Evolutionary conservation across 2,113 vertebrate genomes (phyloP), one percentile per base, ranked within the genome.

Genomic region (Mormyrus lacerda): DNA sequence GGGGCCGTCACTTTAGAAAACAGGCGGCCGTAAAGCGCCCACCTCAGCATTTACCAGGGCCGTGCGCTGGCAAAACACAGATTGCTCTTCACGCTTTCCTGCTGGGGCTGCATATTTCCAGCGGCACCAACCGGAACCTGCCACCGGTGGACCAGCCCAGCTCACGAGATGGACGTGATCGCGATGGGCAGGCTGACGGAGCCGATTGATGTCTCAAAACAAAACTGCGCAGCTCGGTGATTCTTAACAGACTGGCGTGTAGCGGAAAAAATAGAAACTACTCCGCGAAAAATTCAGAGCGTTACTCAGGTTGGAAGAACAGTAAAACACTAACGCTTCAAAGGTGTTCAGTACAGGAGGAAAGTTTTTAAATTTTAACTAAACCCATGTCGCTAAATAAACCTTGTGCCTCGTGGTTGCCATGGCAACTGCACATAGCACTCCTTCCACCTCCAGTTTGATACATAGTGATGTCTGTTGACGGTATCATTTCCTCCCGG

Each of bases 51-150:
- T 48, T 47, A 27, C 69, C 24, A 50, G 48, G 88, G 93, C 89
- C 35, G 91, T 89, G 89, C 91, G 89, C 88, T 85, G 91, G 90
- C 91, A 93, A 92, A 94, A 94, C 93, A 93, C 61, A 42, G 94
- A 94, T 91, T 92, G 91, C 91, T 91, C 92, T 92, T 94, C 94
- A 92, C 93, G 93, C 94, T 94, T 95, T 95, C 94, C 94, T 94
- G 94, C 94, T 93, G 91, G 90, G 91, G 88, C 94, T 93, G 94
- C 93, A 53, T 53, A 19, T 35, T 85, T 89, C 27, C 19, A 45
- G 39, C 13, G 9, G 24, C 47, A 44, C 47, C 44, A 50, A 11
- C 47, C 10, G 27, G n/a, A 50, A 13, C 47, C 24, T 85, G 84
- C 44, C 79, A 50, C 45, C 83, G 11, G 45, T n/a, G 24, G 39